A percentile compares a stretch with the other conserved stretches of the same genome.
These are phyloP conservation scores for Trogon melanurus DNA, from an alignment of 2,113 vertebrate species.

Conservation along the genomic window DNA sequence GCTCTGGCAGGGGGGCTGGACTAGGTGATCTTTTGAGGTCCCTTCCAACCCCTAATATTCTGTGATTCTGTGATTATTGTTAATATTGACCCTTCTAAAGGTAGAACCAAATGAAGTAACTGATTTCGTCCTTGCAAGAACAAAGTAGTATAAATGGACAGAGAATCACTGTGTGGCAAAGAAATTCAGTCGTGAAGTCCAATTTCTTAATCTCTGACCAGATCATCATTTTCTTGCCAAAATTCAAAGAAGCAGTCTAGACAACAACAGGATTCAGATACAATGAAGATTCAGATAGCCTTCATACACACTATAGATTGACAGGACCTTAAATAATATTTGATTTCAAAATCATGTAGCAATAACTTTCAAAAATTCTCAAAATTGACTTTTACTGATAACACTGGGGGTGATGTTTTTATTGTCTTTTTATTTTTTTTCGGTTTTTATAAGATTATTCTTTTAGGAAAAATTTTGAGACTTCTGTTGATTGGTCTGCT, in stretches of 20 bases:
- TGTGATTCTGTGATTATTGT: neutral
- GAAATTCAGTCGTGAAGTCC: neutral
- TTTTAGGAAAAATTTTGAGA: neutral
- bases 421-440: neutral
- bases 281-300: neutral
- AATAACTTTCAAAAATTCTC: neutral
- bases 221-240: neutral
- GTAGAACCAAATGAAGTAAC: neutral
- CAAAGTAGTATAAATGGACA: neutral
- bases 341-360: neutral
- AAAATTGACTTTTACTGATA: neutral
- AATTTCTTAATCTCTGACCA: neutral
- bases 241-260: neutral
- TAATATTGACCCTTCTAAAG: neutral
- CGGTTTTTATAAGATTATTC: neutral
- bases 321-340: neutral
- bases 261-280: neutral
- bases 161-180: neutral
- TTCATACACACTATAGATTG: neutral
- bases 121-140: neutral
- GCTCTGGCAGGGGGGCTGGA: too few relatives aligned
- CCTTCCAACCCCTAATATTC: too few relatives aligned
- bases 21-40: too few relatives aligned
- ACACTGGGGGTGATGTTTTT: neutral
- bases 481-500: neutral